phyloP scores from a whole-genome alignment of 1,140 invertebrate genomes.

The Nymphalis io region DNA sequence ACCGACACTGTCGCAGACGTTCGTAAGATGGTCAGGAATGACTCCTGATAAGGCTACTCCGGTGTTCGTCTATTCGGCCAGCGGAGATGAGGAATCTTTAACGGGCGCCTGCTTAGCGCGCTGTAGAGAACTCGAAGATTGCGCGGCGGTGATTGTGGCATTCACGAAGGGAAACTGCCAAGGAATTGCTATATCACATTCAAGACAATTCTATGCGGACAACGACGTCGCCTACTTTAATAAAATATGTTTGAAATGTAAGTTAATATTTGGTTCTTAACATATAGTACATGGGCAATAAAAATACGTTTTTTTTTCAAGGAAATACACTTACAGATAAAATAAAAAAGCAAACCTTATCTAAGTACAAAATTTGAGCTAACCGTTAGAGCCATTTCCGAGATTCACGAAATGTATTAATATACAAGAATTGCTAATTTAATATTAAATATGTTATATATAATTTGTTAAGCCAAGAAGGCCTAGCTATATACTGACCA shows the following conservation, averaged over 20 bases:
- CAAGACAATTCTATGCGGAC: constrained; percentile 53
- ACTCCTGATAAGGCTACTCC: constrained; percentile 52
- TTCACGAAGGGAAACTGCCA: constrained; percentile 66
- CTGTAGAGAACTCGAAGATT: constrained; percentile 64
- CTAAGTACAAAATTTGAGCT: too few species aligned
- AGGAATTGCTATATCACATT: constrained; percentile 48
- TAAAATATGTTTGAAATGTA: constrained; percentile 71
- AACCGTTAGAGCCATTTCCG: too few species aligned
- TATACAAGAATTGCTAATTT: too few species aligned
- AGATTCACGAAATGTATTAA: too few species aligned
- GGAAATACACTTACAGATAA: too few species aligned
- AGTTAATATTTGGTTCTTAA: constrained; percentile 28
- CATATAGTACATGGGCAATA: too few species aligned
- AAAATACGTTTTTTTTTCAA: too few species aligned
- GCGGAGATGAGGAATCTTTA: constrained; percentile 66
- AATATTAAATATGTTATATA: too few species aligned
- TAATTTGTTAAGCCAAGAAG: too few species aligned
- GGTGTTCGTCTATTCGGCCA: constrained; percentile 71
- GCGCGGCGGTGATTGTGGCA: constrained; percentile 56
- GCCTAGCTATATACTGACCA: too few species aligned
- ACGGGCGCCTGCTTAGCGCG: constrained; percentile 61
- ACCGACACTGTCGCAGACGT: constrained; percentile 44
- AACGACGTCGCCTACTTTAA: constrained; percentile 73
- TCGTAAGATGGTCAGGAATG: constrained; percentile 68
- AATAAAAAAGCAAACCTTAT: too few species aligned